Evolutionary conservation across 2,113 vertebrate species (phyloP).

Genomic region (Callithrix jacchus): DNA sequence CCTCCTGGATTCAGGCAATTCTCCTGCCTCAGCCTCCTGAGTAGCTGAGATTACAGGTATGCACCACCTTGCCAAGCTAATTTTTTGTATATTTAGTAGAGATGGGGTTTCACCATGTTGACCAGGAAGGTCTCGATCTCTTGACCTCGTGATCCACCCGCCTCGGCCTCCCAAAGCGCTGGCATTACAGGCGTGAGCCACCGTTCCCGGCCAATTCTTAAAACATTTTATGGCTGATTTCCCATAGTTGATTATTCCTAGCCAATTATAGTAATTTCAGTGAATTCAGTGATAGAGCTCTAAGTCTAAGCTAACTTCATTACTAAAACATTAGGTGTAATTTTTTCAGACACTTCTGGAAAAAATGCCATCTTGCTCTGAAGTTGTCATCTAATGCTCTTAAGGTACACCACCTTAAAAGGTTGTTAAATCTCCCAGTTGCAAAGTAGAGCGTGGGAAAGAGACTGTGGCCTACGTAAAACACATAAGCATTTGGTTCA

Average conservation of each 20-base stretch:
- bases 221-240: background rate
- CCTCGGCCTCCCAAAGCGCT: too few relatives aligned
- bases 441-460: background rate
- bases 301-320: background rate
- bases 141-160: too few relatives aligned
- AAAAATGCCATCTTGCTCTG: background rate
- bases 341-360: background rate
- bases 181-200: too few relatives aligned
- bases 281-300: background rate
- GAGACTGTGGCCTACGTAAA: fast-evolving
- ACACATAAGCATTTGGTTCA: background rate
- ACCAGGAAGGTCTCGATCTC: too few relatives aligned
- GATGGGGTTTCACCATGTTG: too few relatives aligned
- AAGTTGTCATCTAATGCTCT: background rate
- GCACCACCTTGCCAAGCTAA: too few relatives aligned
- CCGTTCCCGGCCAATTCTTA: background rate
- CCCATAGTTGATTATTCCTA: background rate
- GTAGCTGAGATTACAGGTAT: too few relatives aligned
- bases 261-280: background rate
- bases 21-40: too few relatives aligned
- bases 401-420: background rate
- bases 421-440: background rate
- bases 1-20: too few relatives aligned
- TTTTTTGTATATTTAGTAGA: too few relatives aligned
- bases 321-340: background rate